These are phyloP conservation scores for Drosophila dunni DNA, from an alignment of 1,140 invertebrate species.

Conservation along the genomic window DNA sequence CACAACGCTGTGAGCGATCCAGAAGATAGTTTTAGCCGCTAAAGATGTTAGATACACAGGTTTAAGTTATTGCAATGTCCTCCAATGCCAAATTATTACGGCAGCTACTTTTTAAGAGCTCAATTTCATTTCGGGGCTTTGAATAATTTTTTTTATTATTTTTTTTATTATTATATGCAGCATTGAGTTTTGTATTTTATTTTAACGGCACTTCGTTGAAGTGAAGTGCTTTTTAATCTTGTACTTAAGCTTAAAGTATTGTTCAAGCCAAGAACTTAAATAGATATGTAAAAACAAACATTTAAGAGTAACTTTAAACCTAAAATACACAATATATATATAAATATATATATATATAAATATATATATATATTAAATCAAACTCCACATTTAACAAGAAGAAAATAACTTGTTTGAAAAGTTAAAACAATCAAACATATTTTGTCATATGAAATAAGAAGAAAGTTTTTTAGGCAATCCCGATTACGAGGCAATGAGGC, in stretches of 20 bases:
- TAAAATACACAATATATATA: conserved; percentile 7
- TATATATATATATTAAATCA: neutral
- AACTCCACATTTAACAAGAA: neutral
- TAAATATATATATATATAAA: neutral
- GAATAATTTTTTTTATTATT: conserved; percentile 4
- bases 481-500: conserved; percentile 40
- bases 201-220: neutral
- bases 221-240: conserved; percentile 22
- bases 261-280: conserved; percentile 44
- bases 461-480: conserved; percentile 14
- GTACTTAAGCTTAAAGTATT: conserved; percentile 48
- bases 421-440: neutral
- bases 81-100: conserved; percentile 31
- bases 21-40: neutral
- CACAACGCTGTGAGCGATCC: conserved; percentile 56
- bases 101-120: conserved; percentile 33
- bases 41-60: conserved; percentile 4
- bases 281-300: conserved; percentile 17
- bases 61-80: conserved; percentile 41
- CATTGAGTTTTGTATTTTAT: conserved; percentile 10
- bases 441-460: conserved; percentile 3
- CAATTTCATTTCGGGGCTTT: neutral
- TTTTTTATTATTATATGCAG: conserved; percentile 14
- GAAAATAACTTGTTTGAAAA: neutral
- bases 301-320: neutral